These are phyloP conservation scores for Galemys pyrenaicus DNA, from an alignment of 2,113 vertebrate genomes.

Conservation along the genomic window DNA sequence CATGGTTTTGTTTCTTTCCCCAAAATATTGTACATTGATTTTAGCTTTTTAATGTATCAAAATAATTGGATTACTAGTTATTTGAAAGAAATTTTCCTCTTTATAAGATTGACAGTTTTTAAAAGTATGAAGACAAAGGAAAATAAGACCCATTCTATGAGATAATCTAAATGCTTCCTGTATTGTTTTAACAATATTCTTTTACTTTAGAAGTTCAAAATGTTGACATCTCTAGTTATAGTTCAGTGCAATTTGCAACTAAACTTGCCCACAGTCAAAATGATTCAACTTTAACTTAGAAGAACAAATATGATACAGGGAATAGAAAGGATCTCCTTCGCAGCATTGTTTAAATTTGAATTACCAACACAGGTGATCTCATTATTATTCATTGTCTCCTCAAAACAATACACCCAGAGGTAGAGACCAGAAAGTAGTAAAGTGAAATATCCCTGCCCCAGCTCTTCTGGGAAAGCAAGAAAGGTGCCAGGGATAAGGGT, in stretches of 20 bases:
- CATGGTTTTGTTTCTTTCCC: background rate
- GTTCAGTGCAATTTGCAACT: background rate
- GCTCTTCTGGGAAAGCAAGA: background rate
- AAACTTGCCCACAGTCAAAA: background rate
- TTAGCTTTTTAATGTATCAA: background rate
- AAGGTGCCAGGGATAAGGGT: background rate
- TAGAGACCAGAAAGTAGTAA: background rate
- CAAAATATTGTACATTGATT: background rate
- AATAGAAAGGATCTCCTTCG: background rate
- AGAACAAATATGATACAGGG: background rate
- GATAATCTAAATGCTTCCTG: background rate
- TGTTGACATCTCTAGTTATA: background rate
- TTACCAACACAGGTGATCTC: background rate
- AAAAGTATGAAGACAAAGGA: background rate
- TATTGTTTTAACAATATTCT: background rate
- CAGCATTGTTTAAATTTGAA: background rate
- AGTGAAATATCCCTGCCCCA: background rate
- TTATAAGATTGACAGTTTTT: background rate
- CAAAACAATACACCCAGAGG: fast-evolving
- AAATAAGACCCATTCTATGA: background rate
- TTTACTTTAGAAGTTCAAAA: background rate
- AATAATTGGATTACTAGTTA: slow-evolving; percentile 22
- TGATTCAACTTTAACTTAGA: background rate
- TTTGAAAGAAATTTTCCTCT: slow-evolving; percentile 12
- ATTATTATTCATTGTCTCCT: background rate